Base-by-base conservation (phyloP, 2,797 vertebrate species). In the Enteromius mattozi region DNA sequence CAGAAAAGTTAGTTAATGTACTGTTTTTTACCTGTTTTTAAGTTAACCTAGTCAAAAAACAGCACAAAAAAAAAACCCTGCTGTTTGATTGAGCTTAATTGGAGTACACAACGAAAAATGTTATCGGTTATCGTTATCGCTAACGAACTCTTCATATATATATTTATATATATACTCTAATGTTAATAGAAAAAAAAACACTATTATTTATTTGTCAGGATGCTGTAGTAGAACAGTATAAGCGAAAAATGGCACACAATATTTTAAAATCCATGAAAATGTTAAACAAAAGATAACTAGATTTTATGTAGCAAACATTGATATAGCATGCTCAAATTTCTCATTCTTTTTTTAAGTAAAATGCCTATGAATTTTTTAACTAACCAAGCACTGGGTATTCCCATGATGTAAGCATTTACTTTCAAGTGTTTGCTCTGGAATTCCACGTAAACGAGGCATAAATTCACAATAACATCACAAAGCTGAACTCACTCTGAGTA, bases 401-500 rank as follows among this genome's bases (percentile, higher is more conserved):
- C 54, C 75, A 3, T 4, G 3, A 42, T 42, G 8, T 42, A 27
- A 77, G 54, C 14, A 13, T 42, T 77, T 40, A 40, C 75, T 77
- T 77, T 56, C n/a, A 77, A 61, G 35, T 19, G 51, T 59, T 77
- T 61, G 35, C 35, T 56, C 24, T 54, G 75, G 75, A 82, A 74
- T 63, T 61, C 37, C 19, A 27, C 24, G 68, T 61, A 59, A 81
- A 61, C 4, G 7, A 30, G 13, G 59, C 69, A 65, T 63, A 82
- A 74, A 82, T 82, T 45, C 3, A 70, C 40, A 59, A 74, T 61
- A 63, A 42, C 51, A 33, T 72, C 2, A 24, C 37, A 51, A 74
- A 82, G 4, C 19, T 54, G 16, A 80, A 69, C 24, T 80, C 65
- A 40, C 19, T 79, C 19, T 4, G 79, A 30, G 35, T 40, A 30